Base-by-base conservation (phyloP, 1,140 invertebrate genomes). In the Drosophila erecta region DNA sequence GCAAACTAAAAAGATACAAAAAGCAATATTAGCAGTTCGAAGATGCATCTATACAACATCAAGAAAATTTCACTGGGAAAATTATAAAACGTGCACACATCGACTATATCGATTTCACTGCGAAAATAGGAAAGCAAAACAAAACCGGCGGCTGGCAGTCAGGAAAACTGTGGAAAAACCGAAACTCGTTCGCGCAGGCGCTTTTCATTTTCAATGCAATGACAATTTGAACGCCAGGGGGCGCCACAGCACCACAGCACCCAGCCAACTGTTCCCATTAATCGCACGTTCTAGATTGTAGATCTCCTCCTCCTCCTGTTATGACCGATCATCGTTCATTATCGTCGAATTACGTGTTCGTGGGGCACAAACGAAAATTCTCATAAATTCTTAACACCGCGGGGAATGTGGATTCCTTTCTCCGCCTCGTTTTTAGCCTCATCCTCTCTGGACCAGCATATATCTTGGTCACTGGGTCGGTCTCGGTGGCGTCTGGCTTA, bases 171-270 rank as follows among this genome's bases (percentile, higher is more conserved):
- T 59, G 81, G 65, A 65, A 65, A 47, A 59, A 12, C 49, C 30
- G 50, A 79, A 83, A 83, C 79, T 79, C 62, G 79, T 84, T 83
- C 76, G 79, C 78, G 71, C 71, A 60, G 51, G 50, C 76, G 74
- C 78, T 81, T 86, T 86, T 86, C 83, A 85, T 87, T 87, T 85
- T 85, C 78, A 85, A 61, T 67, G 60, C 67, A 79, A 79, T 81
- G 80, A 80, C 80, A 84, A 85, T 62, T 64, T 47, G 17, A 30
- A 24, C 60, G 60, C 44, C 76, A 76, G 71, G 72, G 72, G 72
- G 81, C 76, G 71, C 76, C 64, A 75, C 43, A 49, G 24, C 59
- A 56, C 72, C 64, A 75, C 43, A 49, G 24, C 59, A 56, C 50
- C 37, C 22, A 24, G 37, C 14, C 37, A 24, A 61, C 43, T 56